Evolutionary conservation across 2,797 vertebrate genomes (phyloP).

Genomic region (Stomatorhinus walkeri): DNA sequence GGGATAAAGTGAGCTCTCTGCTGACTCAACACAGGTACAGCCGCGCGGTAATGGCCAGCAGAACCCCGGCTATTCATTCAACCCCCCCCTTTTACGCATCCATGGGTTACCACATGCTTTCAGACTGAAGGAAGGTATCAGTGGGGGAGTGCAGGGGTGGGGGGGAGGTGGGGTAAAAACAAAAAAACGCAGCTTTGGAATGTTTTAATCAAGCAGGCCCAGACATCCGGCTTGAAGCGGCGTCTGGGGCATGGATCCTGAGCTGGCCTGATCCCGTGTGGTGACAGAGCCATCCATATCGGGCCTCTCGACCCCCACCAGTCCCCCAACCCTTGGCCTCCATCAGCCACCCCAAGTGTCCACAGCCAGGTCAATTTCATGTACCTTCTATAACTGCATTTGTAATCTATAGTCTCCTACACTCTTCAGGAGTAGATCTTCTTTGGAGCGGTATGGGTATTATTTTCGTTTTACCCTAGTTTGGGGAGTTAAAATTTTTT

Average conservation of each 20-base stretch:
- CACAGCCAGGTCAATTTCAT: background rate
- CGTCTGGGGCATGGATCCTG: background rate
- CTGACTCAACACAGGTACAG: slow-evolving; percentile 97
- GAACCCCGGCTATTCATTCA: slow-evolving; percentile 63
- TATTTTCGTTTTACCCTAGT: background rate
- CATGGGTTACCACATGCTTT: slow-evolving; percentile 62
- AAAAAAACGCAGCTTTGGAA: slow-evolving; percentile 49
- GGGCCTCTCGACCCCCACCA: background rate
- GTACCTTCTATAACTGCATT: background rate
- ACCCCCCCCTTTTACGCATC: slow-evolving; percentile 54
- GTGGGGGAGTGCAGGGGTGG: background rate
- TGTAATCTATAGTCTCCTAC: background rate
- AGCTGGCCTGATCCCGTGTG: background rate
- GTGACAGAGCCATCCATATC: background rate
- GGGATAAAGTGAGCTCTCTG: slow-evolving; percentile 81
- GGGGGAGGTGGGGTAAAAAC: background rate
- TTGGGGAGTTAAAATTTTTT: background rate
- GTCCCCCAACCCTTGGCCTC: background rate
- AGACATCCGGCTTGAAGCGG: background rate
- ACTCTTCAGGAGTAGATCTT: background rate
- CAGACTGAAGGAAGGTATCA: slow-evolving; percentile 46
- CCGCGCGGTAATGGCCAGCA: slow-evolving; percentile 73
- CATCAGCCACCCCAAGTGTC: background rate
- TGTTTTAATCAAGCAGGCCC: slow-evolving; percentile 38
- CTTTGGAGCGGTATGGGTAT: background rate